Conservation (phyloP, 2,113 vertebrate species). For the Tragelaphus strepsiceros region DNA sequence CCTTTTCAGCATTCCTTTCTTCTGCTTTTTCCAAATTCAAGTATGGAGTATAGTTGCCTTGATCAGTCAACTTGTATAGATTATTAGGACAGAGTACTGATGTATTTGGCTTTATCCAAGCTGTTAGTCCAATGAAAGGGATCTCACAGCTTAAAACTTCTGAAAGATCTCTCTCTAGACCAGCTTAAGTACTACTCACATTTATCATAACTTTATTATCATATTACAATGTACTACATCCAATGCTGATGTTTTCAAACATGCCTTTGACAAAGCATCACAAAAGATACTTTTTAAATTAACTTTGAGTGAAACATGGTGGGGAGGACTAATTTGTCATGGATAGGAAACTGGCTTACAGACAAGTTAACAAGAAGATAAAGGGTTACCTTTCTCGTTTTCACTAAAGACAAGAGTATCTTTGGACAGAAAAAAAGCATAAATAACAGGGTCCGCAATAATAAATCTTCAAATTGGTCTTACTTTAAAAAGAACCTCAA, state of each 20-base stretch:
- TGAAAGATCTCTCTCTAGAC: neutral
- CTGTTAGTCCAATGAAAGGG: neutral
- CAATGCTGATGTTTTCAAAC: neutral
- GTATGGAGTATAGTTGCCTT: neutral
- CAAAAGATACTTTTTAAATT: neutral
- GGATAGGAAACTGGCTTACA: neutral
- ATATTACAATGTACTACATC: neutral
- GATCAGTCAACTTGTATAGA: neutral
- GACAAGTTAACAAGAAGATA: neutral
- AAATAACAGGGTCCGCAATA: neutral
- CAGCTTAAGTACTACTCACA: neutral
- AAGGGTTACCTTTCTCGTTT: neutral
- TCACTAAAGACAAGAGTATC: neutral
- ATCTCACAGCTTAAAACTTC: neutral
- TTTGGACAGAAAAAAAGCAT: neutral
- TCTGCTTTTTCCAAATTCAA: neutral
- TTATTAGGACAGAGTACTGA: neutral
- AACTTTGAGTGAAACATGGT: neutral
- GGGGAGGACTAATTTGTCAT: neutral
- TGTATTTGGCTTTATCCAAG: neutral
- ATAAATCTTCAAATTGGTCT: neutral
- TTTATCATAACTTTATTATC: neutral
- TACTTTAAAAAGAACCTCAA: neutral
- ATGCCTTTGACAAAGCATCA: neutral
- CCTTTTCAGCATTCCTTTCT: neutral